These are phyloP conservation scores for Ammospiza maritima DNA, from an alignment of 2,797 vertebrate species.

Conservation along the genomic window DNA sequence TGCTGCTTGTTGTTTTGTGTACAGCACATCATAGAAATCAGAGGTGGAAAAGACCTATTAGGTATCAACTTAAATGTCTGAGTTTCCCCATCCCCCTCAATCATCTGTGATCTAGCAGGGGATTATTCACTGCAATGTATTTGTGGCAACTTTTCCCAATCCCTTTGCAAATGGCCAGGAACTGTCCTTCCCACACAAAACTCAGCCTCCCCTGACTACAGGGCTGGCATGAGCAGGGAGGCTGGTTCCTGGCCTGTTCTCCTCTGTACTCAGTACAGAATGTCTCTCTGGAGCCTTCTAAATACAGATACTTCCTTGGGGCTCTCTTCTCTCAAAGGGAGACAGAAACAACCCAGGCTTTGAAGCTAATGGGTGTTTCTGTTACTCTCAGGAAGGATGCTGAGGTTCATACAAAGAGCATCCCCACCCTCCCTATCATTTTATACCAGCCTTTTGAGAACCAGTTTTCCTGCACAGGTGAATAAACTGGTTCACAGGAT, in stretches of 20 bases:
- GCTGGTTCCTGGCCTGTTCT: background rate
- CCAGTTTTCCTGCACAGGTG: background rate
- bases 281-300: background rate
- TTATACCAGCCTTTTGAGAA: background rate
- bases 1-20: constrained; percentile 56
- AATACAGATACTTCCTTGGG: background rate
- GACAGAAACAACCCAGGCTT: background rate
- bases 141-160: background rate
- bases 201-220: background rate
- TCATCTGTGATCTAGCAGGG: background rate
- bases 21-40: constrained; percentile 58
- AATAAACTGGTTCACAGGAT: background rate
- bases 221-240: background rate
- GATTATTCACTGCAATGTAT: background rate
- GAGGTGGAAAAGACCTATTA: constrained; percentile 66
- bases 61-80: background rate
- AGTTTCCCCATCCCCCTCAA: background rate
- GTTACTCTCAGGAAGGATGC: background rate
- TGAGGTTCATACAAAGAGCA: background rate
- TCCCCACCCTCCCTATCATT: background rate
- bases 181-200: background rate
- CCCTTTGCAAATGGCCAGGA: background rate
- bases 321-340: background rate
- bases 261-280: background rate
- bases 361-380: background rate